Evolutionary conservation across 1,140 invertebrate species (phyloP), one percentile per base, ranked within the genome.

Genomic region (Vanessa atalanta): DNA sequence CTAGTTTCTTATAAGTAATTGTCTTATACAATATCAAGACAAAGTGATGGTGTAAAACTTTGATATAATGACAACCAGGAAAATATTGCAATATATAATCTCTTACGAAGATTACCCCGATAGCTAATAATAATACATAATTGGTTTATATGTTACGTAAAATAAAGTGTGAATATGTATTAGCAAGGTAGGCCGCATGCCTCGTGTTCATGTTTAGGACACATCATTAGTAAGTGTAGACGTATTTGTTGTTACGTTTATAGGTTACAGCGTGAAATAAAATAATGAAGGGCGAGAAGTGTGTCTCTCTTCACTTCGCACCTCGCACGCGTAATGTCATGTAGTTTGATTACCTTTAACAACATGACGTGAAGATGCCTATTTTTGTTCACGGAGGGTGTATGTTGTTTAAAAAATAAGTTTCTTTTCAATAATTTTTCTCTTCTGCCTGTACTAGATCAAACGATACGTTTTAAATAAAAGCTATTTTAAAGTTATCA

Each of bases 291-390:
- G 88, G 86, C 77, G 79, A 72, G 68, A 79, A 77, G 81, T 76
- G 65, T 90, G 90, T 82, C 80, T 86, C 79, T 72, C 79, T 72
- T 92, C 86, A 80, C 66, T 85, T 90, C 82, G 84, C 90, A 91
- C 90, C 81, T 88, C 82, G 69, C 86, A 86, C 85, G 88, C 88
- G 87, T 86, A 91, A 80, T 90, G 87, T 87, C 88, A 76, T 85
- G 86, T 78, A 82, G 65, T 87, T 83, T 83, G 84, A 88, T 88
- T 89, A 86, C 86, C 79, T 86, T 53, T 53, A 53, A 53, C 77
- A 81, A 74, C 70, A 84, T 73, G 73, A 77, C 66, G 72, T 76
- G 66, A 60, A 79, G 68, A 69, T 26, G 47, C 72, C 79, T 92
- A 90, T 89, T 88, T 91, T 77, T 76, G 83, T 84, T 76, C 75